Evolutionary conservation across 2,113 vertebrate genomes (phyloP).

Genomic region (Myxocyprinus asiaticus): DNA sequence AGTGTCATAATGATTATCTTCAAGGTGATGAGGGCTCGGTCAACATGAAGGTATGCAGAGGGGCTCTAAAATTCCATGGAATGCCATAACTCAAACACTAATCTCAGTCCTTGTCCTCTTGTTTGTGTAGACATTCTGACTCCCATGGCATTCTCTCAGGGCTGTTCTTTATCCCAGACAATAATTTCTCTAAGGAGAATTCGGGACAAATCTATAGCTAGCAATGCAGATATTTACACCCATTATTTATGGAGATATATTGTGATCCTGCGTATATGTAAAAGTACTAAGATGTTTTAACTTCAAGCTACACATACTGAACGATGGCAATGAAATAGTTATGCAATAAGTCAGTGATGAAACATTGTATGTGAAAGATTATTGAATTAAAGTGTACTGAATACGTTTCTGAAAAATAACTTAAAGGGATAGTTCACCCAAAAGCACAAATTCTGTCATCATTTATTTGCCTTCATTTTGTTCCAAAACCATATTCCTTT

Average conservation of each 20-base stretch:
- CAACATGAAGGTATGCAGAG: constrained; percentile 35
- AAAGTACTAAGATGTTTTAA: constrained; percentile 1
- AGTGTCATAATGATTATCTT: constrained; percentile 25
- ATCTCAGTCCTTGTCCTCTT: constrained; percentile 2
- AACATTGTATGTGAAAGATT: background rate
- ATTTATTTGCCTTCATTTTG: too few relatives aligned
- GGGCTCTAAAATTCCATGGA: background rate
- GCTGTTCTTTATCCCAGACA: constrained; percentile 4
- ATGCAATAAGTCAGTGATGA: background rate
- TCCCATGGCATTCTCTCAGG: constrained; percentile 25
- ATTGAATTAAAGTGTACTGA: background rate
- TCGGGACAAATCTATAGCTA: background rate
- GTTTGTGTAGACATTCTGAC: constrained; percentile 25
- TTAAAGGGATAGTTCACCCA: too few relatives aligned
- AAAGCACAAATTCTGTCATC: too few relatives aligned
- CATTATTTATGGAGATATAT: constrained; percentile 11
- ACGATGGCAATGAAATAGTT: background rate
- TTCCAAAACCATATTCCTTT: too few relatives aligned
- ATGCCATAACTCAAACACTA: constrained; percentile 32
- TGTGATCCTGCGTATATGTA: background rate
- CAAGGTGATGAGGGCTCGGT: constrained; percentile 38
- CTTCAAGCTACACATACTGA: background rate
- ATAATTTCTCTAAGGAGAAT: constrained; percentile 2
- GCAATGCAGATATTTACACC: background rate
- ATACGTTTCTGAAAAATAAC: too few relatives aligned